These are phyloP conservation scores for Galerucella nymphaeae DNA, from an alignment of 2,888 invertebrate species.

Conservation along the genomic window DNA sequence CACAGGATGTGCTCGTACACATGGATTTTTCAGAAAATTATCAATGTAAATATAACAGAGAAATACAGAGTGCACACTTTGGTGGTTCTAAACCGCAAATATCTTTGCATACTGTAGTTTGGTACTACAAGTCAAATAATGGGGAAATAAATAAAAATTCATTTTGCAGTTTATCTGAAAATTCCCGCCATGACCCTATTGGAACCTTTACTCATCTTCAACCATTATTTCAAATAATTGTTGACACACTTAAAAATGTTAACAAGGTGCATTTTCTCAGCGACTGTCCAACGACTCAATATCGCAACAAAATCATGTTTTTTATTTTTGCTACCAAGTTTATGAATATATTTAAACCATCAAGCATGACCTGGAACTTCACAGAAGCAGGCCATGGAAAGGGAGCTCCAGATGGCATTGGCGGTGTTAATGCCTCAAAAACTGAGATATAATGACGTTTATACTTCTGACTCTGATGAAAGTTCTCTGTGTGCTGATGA, in stretches of 20 bases:
- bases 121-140: not conserved
- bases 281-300: conserved; percentile 19
- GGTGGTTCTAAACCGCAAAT: conserved; percentile 1
- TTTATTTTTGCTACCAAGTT: too few species aligned
- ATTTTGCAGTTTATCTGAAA: not conserved
- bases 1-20: too few species aligned
- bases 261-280: conserved; percentile 8
- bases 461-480: too few species aligned
- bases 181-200: not conserved
- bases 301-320: conserved; percentile 20
- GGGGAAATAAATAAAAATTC: not conserved
- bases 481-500: too few species aligned
- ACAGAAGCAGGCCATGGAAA: not conserved
- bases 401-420: conserved; percentile 2
- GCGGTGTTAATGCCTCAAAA: not conserved
- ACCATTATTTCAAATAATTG: not conserved
- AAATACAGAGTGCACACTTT: not conserved
- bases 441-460: too few species aligned
- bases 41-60: too few species aligned
- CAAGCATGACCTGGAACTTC: not conserved
- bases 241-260: not conserved
- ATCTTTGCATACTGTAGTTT: conserved; percentile 1
- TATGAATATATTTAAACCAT: not conserved
- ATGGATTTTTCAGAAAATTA: too few species aligned
- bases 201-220: not conserved